These are phyloP conservation scores for Plodia interpunctella DNA, from an alignment of 1,140 invertebrate genomes.

Conservation along the genomic window DNA sequence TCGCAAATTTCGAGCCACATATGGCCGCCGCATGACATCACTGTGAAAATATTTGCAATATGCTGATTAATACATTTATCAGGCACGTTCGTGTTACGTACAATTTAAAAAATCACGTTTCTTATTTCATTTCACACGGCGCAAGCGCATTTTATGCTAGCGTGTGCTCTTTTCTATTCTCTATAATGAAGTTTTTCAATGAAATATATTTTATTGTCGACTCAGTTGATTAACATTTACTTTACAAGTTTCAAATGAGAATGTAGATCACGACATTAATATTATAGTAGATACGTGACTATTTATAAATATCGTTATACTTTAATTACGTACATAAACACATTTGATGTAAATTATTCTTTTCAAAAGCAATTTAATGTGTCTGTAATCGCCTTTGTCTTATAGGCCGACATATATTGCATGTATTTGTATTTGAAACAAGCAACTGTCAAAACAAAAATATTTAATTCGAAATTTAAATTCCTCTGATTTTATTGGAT, in stretches of 20 bases:
- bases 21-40: conserved; percentile 20
- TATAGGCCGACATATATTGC: not conserved
- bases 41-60: conserved; percentile 15
- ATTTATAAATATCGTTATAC: not conserved
- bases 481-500: no score
- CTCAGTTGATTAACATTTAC: not conserved
- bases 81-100: not conserved
- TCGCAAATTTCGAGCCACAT: not conserved
- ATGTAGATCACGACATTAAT: not conserved
- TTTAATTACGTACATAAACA: not conserved
- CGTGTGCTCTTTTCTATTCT: not conserved
- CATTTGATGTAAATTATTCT: not conserved
- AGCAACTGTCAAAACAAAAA: no score
- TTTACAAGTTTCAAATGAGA: not conserved
- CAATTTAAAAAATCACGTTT: conserved; percentile 26
- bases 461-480: no score
- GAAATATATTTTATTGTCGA: not conserved
- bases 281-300: not conserved
- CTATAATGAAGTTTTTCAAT: not conserved
- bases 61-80: conserved; percentile 11
- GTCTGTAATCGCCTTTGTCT: not conserved
- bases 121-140: conserved; percentile 22
- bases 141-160: conserved; percentile 14
- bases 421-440: no score
- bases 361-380: not conserved